Conservation (phyloP, 2,797 vertebrate genomes). For the Anguilla marmorata region DNA sequence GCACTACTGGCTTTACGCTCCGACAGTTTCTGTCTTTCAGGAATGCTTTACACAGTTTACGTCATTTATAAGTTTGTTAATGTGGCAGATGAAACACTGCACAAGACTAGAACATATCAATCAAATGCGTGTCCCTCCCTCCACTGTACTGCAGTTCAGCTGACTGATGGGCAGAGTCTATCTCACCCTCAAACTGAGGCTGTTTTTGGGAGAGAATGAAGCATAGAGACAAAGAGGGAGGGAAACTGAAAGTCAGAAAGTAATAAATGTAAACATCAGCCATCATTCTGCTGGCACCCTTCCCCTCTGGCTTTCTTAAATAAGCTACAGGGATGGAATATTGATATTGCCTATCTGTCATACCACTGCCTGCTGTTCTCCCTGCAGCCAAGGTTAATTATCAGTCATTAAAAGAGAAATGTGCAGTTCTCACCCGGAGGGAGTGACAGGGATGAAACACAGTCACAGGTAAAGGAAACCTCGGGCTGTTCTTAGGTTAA, state of each 20-base stretch:
- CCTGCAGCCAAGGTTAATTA: conserved; percentile 58
- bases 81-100: conserved; percentile 20
- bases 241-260: background rate
- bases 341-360: conserved; percentile 56
- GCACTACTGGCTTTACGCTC: conserved; percentile 4
- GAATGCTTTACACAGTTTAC: background rate
- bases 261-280: conserved; percentile 26
- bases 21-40: background rate
- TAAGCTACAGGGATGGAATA: conserved; percentile 47
- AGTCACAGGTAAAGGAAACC: conserved; percentile 33
- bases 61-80: conserved; percentile 9
- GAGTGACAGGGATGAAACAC: conserved; percentile 26
- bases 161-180: background rate
- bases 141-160: background rate
- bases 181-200: background rate
- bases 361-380: conserved; percentile 43
- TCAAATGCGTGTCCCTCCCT: background rate
- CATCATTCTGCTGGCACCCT: conserved; percentile 18
- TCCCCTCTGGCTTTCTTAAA: conserved; percentile 37
- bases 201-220: background rate
- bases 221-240: background rate
- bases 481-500: background rate
- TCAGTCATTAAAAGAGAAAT: conserved; percentile 56
- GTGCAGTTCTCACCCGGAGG: conserved; percentile 38
- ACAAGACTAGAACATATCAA: background rate